A percentile compares a stretch with the other conserved stretches of the same genome.
phyloP scores from a whole-genome alignment of 30 jellyfish, hydroid and myxozoan genomes.

The Aurelia aurita region DNA sequence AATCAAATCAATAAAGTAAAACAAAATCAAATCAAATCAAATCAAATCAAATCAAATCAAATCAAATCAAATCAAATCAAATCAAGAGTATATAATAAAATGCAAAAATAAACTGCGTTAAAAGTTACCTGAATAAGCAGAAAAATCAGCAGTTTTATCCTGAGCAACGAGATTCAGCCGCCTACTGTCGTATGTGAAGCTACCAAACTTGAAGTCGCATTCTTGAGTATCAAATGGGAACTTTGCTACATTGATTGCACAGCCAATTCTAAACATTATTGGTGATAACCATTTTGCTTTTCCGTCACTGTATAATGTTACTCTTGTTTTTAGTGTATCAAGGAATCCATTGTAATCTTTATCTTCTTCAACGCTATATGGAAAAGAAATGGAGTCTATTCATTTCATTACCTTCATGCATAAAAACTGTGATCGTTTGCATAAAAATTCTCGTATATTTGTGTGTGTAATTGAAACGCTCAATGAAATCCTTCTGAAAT shows the following conservation, averaged over 20 bases:
- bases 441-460: too few relatives aligned
- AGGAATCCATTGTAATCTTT: constrained; percentile 90
- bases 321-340: constrained; percentile 77
- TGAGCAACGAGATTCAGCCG: constrained; percentile 62
- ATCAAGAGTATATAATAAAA: too few relatives aligned
- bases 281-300: constrained; percentile 83
- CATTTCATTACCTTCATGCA: too few relatives aligned
- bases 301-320: constrained; percentile 62
- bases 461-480: too few relatives aligned
- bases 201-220: constrained; percentile 86
- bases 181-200: constrained; percentile 82
- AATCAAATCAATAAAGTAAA: too few relatives aligned
- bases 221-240: constrained; percentile 93
- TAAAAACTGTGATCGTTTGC: too few relatives aligned
- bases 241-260: constrained; percentile 86
- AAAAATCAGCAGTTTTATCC: constrained; percentile 47
- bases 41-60: too few relatives aligned
- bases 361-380: constrained; percentile 84
- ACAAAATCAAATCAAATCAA: too few relatives aligned
- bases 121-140: constrained; percentile 65
- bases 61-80: too few relatives aligned
- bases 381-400: too few relatives aligned
- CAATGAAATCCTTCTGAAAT: too few relatives aligned
- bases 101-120: too few relatives aligned
- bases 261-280: constrained; percentile 76